Evolutionary conservation across 2,797 vertebrate genomes (phyloP), one percentile per base, ranked within the genome.

Genomic region (Darevskia mixta): DNA sequence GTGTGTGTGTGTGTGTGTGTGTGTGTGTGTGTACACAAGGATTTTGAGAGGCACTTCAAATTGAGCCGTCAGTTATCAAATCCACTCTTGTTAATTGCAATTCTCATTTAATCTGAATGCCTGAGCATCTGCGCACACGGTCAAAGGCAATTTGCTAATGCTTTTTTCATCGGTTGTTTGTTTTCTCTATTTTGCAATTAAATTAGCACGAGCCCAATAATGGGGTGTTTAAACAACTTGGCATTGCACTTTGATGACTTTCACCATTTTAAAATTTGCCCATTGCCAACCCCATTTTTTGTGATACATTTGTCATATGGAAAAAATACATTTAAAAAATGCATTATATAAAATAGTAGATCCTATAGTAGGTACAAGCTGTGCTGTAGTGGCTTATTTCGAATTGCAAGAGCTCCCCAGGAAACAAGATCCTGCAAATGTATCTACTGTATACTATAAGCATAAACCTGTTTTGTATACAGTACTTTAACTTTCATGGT

Each of bases 111-210:
- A 88, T 58, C 87, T 81, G 91, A 94, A 92, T 89, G 93, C 91
- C 92, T 82, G 90, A 92, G 86, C 88, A 88, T 85, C 90, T 93
- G 89, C 72, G 87, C 90, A 90, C 92, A 91, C 93, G 89, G 75
- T 90, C 43, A 61, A 3, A 93, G 87, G 88, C 91, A 88, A 8
- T 85, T 25, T 92, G 91, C 83, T 93, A 87, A 91, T 76, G 29
- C 87, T 90, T 91, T 75, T 91, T 90, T 88, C 86, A 86, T 41
- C 86, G 83, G 49, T 91, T 82, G 64, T 93, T 92, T 93, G 75
- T 80, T 66, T 75, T 41, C 27, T 23, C 55, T 83, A 88, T 91
- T 93, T 92, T 89, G 86, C 90, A 92, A 87, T 92, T 90, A 91
- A 91, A 88, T 77, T 32, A 91, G 91, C 67, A 35, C 71, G 88